Evolutionary conservation across 2,113 vertebrate genomes (phyloP), one percentile per base, ranked within the genome.

Genomic region (Pluvianellus socialis): DNA sequence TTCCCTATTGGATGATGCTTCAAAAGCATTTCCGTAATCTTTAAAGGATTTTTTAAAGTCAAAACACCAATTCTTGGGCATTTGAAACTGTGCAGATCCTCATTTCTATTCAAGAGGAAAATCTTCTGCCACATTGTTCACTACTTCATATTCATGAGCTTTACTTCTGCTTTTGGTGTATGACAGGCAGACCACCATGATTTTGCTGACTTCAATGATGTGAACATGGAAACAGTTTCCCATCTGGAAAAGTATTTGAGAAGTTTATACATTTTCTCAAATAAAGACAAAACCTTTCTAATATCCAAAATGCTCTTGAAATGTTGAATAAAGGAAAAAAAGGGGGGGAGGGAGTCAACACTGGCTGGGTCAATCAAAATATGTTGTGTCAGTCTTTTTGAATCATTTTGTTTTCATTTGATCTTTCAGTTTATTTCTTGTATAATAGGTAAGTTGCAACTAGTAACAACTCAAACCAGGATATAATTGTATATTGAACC

Each of bases 291-390:
- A 86, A 24, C 18, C 17, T 52, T 71, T 88, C 24, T 59, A 68
- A 83, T 42, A 4, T 19, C 4, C 22, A 79, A 72, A 38, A 33
- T 67, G 9, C 10, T 72, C 27, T 72, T n/a, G 6, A 88, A 88
- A 82, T 42, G 1, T 33, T 44, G 16, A 85, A 61, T 32, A 52
- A 81, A 58, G 6, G 5, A 3, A 13, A 24, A 16, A 33, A 71
- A 30, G 23, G 22, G 8, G 0, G 1, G 3, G n/a, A n/a, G 12
- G 3, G 14, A 38, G 6, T 14, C 55, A 11, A 9, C 8, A 42
- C 38, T 73, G 38, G 4, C 13, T 42, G 12, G 8, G 5, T 50
- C 53, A 59, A 42, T 53, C 2, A 2, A 85, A 74, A 47, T 33
- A 22, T 26, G 7, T 18, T 63, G 20, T 53, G 18, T 33, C 9